phyloP scores from a whole-genome alignment of 53 echinoderm and acorn worm species.

The Paelopatides confundens region DNA sequence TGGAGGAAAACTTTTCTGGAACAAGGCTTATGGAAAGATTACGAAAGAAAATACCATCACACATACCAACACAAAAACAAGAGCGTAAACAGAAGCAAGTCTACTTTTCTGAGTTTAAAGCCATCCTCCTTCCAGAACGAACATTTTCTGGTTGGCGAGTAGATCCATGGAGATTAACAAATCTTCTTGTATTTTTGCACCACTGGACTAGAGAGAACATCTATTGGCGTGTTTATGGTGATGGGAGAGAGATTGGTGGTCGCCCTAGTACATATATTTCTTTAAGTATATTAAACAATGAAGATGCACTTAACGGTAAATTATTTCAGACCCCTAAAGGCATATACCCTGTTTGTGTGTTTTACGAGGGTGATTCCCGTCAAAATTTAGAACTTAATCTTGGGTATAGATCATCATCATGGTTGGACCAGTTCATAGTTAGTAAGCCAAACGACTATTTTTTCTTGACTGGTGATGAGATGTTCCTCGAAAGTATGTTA shows the following conservation, averaged over 20 bases:
- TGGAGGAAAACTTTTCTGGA: neutral
- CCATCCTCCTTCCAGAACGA: neutral
- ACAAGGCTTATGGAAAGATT: neutral
- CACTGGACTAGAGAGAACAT: neutral
- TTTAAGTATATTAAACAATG: neutral
- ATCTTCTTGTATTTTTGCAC: conserved; percentile 10
- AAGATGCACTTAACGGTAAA: neutral
- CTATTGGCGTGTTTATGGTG: neutral
- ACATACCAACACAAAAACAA: conserved; percentile 1
- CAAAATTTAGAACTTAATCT: conserved; percentile 68
- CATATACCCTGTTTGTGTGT: conserved; percentile 62
- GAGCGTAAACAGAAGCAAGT: neutral
- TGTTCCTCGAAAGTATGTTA: conserved; percentile 62
- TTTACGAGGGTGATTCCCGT: conserved; percentile 73
- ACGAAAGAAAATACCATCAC: neutral
- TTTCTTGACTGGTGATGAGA: no score
- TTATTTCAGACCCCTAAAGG: neutral
- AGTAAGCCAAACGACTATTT: conserved; percentile 19
- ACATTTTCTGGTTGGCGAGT: neutral
- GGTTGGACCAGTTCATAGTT: neutral
- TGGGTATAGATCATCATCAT: neutral
- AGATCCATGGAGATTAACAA: conserved; percentile 28
- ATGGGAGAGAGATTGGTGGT: conserved; percentile 22
- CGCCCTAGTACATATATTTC: conserved; percentile 11
- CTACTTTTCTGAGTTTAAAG: conserved; percentile 35